These are phyloP conservation scores for Copidosoma aretas DNA, from an alignment of 2,888 invertebrate genomes.

Conservation along the genomic window DNA sequence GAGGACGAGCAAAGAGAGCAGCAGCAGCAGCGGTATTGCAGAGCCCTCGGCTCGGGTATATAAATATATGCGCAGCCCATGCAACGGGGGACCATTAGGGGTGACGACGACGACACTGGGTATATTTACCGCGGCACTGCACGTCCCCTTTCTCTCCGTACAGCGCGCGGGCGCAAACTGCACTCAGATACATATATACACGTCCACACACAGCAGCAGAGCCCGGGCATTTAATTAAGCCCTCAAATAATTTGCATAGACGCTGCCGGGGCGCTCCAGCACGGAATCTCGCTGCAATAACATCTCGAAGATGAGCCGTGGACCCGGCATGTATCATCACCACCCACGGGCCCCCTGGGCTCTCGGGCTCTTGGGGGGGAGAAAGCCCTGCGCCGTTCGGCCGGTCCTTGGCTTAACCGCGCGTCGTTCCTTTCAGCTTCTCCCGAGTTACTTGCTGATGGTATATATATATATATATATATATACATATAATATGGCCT, in stretches of 20 bases:
- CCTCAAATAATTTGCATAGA: constrained; percentile 57
- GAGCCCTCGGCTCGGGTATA: no score
- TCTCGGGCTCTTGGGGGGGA: constrained; percentile 1
- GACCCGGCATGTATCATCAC: constrained; percentile 18
- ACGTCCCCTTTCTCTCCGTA: constrained; percentile 13
- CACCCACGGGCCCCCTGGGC: not conserved
- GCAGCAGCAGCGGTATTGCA: no score
- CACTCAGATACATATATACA: no score
- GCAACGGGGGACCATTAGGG: not conserved
- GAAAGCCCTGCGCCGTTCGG: no score
- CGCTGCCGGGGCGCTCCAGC: constrained; percentile 2
- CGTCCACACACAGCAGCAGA: not conserved
- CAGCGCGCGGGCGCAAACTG: no score
- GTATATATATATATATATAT: no score
- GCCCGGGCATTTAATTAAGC: constrained; percentile 57
- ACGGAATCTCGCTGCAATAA: constrained; percentile 51
- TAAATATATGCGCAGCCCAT: no score
- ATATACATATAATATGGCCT: no score
- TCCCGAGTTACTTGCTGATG: not conserved
- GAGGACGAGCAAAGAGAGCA: no score
- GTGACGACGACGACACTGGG: constrained; percentile 43
- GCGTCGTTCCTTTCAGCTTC: no score
- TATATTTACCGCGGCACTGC: constrained; percentile 46
- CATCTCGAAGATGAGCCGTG: constrained; percentile 56
- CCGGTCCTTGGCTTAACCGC: no score